Conservation (phyloP, 2,113 vertebrate genomes). For the Pipra filicauda region DNA sequence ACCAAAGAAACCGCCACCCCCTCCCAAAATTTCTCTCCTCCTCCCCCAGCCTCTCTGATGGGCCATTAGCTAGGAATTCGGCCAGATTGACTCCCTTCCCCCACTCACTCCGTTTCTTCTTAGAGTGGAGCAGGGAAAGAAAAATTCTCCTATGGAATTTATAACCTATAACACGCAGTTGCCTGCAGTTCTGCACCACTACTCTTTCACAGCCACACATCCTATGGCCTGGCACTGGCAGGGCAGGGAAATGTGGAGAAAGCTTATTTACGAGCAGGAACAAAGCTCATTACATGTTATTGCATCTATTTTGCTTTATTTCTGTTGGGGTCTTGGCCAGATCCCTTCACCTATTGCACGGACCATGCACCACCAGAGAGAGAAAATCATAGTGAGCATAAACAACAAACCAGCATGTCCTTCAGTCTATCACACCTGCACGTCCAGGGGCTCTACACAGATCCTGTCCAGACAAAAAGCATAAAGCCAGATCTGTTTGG, state of each 20-base stretch:
- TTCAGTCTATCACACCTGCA: not conserved
- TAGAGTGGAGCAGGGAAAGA: no score
- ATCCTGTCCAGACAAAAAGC: not conserved
- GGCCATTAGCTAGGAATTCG: no score
- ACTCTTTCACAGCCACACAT: not conserved
- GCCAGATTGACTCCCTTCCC: no score
- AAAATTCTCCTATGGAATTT: no score
- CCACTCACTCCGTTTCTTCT: no score
- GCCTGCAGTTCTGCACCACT: rapidly evolving
- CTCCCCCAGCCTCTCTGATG: no score
- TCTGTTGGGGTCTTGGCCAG: not conserved
- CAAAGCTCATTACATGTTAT: not conserved
- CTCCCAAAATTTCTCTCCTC: no score
- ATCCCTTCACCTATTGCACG: not conserved
- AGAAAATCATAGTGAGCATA: not conserved
- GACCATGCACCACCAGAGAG: not conserved
- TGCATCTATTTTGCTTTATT: not conserved
- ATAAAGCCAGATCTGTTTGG: not conserved
- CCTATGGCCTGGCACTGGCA: not conserved
- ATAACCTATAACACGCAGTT: not conserved
- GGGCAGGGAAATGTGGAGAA: not conserved
- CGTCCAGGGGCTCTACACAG: rapidly evolving
- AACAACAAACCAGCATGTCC: not conserved
- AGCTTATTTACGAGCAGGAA: not conserved
- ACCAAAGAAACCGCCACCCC: no score